Evolutionary conservation across 1,140 invertebrate genomes (phyloP).

Genomic region (Caenorhabditis briggsae): DNA sequence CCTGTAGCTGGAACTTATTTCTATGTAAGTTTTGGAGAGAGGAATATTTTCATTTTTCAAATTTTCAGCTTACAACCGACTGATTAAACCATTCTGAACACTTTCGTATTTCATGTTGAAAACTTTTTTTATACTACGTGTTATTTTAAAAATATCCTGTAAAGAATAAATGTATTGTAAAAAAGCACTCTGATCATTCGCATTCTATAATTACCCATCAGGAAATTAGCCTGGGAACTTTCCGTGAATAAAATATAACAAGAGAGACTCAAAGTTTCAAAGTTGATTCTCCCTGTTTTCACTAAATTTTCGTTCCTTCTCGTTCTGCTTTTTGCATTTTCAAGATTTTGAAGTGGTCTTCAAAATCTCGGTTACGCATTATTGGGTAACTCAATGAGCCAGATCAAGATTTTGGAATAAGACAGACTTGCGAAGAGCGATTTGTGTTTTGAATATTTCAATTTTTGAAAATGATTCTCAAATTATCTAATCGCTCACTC

Average conservation of each 20-base stretch:
- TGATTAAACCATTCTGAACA: not conserved
- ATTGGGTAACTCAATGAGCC: no score
- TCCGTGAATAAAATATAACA: constrained; percentile 37
- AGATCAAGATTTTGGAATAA: no score
- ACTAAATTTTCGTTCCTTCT: no score
- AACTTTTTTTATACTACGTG: constrained; percentile 35
- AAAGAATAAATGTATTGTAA: not conserved
- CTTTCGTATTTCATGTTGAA: not conserved
- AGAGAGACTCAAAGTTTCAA: not conserved
- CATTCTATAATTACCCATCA: constrained; percentile 42
- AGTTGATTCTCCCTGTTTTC: no score
- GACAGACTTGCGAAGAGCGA: no score
- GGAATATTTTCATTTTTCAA: not conserved
- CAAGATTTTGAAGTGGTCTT: no score
- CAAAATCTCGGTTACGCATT: no score
- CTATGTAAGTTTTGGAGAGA: constrained; percentile 48
- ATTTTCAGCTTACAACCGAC: constrained; percentile 15
- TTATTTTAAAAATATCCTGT: not conserved
- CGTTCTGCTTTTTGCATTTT: no score
- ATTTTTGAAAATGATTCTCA: no score
- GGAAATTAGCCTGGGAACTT: not conserved
- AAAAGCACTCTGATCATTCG: not conserved
- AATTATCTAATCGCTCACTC: no score
- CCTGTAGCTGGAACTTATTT: constrained; percentile 64
- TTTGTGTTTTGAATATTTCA: no score